Evolutionary conservation across 2,113 vertebrate species (phyloP).

Genomic region (Leucoraja erinaceus): DNA sequence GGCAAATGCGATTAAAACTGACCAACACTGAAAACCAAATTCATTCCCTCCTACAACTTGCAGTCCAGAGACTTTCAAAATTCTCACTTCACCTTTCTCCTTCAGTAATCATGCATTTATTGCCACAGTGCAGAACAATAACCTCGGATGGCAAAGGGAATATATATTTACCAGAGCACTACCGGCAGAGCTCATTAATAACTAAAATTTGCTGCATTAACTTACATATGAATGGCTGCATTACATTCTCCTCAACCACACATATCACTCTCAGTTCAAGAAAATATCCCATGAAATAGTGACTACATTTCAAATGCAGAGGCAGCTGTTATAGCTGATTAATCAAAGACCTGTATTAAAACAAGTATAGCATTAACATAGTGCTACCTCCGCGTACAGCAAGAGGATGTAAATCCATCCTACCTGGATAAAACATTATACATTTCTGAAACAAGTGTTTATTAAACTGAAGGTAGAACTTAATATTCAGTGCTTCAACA

Average conservation of each 20-base stretch:
- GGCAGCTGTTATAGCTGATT: conserved; percentile 1
- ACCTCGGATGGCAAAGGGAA: not conserved
- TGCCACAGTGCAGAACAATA: conserved; percentile 2
- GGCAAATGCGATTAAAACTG: not conserved
- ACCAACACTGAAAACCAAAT: not conserved
- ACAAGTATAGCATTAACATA: conserved; percentile 25
- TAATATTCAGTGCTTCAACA: conserved; percentile 38
- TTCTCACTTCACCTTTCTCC: not conserved
- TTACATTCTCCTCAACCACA: not conserved
- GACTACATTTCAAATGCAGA: not conserved
- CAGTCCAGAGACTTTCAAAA: not conserved
- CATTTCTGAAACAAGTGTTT: conserved; percentile 27
- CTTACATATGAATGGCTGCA: conserved; percentile 3
- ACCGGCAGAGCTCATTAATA: conserved; percentile 26
- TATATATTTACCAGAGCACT: conserved; percentile 20
- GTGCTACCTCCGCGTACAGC: conserved; percentile 18
- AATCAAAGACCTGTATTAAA: conserved; percentile 30
- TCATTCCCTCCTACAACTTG: not conserved
- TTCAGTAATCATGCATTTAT: not conserved
- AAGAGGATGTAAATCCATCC: conserved; percentile 29
- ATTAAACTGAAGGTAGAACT: conserved; percentile 19
- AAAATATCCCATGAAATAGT: conserved; percentile 25
- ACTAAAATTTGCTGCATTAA: conserved; percentile 19
- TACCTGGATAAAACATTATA: conserved; percentile 35
- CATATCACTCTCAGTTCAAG: not conserved